These are phyloP conservation scores for Drosophila kikkawai DNA, from an alignment of 1,140 invertebrate species.

Conservation along the genomic window DNA sequence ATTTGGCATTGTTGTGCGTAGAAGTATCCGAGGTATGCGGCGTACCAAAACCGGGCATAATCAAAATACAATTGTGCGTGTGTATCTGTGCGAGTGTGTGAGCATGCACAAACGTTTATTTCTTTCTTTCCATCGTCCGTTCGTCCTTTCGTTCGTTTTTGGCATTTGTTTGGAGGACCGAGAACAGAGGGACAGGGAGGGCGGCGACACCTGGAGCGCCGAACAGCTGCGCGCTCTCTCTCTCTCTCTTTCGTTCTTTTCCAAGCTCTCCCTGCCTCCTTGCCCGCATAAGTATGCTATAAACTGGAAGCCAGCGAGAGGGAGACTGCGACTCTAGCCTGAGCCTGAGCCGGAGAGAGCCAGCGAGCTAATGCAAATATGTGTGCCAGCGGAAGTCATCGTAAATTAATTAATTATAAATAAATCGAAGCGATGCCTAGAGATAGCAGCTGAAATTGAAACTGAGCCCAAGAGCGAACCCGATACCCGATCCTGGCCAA, in stretches of 20 bases:
- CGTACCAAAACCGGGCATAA: constrained; percentile 81
- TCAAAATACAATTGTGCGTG: constrained; percentile 82
- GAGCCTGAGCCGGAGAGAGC: neutral
- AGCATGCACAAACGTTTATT: constrained; percentile 68
- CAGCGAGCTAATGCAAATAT: constrained; percentile 35
- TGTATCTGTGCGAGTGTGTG: constrained; percentile 36
- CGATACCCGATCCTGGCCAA: constrained; percentile 42
- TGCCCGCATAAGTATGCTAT: constrained; percentile 61
- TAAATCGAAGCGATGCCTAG: constrained; percentile 44
- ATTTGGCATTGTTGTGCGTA: constrained; percentile 79
- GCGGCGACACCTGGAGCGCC: constrained; percentile 52
- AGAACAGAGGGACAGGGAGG: neutral
- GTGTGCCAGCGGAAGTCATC: constrained; percentile 48
- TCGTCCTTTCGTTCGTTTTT: constrained; percentile 13
- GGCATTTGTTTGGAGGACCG: constrained; percentile 53
- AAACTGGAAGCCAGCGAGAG: constrained; percentile 64
- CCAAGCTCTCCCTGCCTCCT: constrained; percentile 28
- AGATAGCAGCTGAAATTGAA: constrained; percentile 27
- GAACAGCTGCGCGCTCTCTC: constrained; percentile 43
- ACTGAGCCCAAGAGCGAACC: constrained; percentile 4
- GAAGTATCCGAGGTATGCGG: constrained; percentile 79
- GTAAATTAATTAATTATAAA: constrained; percentile 76
- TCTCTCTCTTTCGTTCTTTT: constrained; percentile 13
- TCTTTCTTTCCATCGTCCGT: constrained; percentile 35
- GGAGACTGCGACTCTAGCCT: neutral